Evolutionary conservation across 1,140 invertebrate genomes (phyloP).

Genomic region (Calephelis virginiensis): DNA sequence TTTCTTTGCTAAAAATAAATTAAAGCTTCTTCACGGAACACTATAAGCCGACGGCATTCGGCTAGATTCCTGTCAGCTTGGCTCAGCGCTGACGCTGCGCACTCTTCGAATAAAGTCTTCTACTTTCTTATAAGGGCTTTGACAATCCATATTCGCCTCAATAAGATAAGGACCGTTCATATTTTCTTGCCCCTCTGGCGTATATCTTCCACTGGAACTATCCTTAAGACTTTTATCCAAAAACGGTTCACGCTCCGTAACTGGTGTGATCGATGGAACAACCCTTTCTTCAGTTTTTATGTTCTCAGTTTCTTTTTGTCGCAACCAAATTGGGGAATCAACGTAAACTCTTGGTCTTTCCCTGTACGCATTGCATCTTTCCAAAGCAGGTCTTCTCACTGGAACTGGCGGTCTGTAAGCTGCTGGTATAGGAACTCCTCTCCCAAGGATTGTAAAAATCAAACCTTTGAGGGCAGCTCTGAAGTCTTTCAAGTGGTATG

Average conservation of each 20-base stretch:
- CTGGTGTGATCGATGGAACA: conserved; percentile 30
- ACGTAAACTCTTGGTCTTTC: conserved; percentile 70
- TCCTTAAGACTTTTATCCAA: conserved; percentile 44
- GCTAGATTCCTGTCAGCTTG: conserved; percentile 68
- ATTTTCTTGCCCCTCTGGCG: conserved; percentile 53
- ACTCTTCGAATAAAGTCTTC: conserved; percentile 64
- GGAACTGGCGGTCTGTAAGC: conserved; percentile 63
- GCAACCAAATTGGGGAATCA: conserved; percentile 72
- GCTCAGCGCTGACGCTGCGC: conserved; percentile 55
- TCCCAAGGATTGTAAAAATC: conserved; percentile 79
- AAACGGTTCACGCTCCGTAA: conserved; percentile 60
- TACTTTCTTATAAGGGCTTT: conserved; percentile 64
- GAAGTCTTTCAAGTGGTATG: conserved; percentile 93
- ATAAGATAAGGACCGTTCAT: conserved; percentile 59
- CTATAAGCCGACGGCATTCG: conserved; percentile 59
- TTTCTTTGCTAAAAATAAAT: conserved; percentile 39
- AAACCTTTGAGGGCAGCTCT: conserved; percentile 85
- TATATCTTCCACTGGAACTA: conserved; percentile 54
- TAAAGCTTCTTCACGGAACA: conserved; percentile 59
- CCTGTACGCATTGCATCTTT: conserved; percentile 64
- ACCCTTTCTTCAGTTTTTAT: conserved; percentile 42
- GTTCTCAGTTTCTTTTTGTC: conserved; percentile 63
- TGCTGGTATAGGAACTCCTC: conserved; percentile 61
- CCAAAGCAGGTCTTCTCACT: conserved; percentile 58
- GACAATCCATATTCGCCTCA: conserved; percentile 52